Evolutionary conservation across 2,888 invertebrate species (phyloP), one percentile per base, ranked within the genome.

Genomic region (Melanargia galathea): DNA sequence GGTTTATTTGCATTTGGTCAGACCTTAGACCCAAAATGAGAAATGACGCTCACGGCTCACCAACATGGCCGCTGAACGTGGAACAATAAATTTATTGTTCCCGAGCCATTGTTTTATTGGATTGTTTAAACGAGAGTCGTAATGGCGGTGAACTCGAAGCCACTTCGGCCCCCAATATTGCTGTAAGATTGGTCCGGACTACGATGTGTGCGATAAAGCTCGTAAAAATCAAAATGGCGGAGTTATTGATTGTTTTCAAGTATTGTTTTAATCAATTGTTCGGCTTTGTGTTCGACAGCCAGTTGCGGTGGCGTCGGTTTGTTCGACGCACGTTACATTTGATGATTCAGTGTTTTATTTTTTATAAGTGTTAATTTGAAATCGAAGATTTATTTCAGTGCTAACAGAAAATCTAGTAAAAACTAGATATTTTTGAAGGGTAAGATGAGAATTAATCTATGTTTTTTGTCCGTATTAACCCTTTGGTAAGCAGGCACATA

Each of bases 241-340:
- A 4, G 7, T 11, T 1, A 43, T 22, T 30, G 30, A 57, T 57
- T 57, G 57, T 45, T 45, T 30, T 43, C 43, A 35, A 52, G 52
- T 33, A 57, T 57, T 57, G 45, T 57, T 57, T 30, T 46, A 57
- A 61, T 56, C 71, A 64, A 66, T 69, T 60, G 54, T 61, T 64
- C 69, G 68, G 56, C 60, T 52, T 63, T 51, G 70, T 43, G 68
- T 43, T 60, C 40, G 70, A 54, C 52, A 65, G 66, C 67, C 64
- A 66, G 64, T 66, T 55, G 63, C 62, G 75, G 76, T 81, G 74
- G 66, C 70, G 61, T 43, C 62, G 52, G 51, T 33, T 60, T 61
- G 63, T 58, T 51, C 64, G 20, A 40, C 59, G 54, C 33, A 52
- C 52, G 52, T 52, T 13, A 11, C 5, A 51, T 51, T 51, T 26